Evolutionary conservation across 2,113 vertebrate species (phyloP), one percentile per base, ranked within the genome.

Genomic region (Hoplias malabaricus): DNA sequence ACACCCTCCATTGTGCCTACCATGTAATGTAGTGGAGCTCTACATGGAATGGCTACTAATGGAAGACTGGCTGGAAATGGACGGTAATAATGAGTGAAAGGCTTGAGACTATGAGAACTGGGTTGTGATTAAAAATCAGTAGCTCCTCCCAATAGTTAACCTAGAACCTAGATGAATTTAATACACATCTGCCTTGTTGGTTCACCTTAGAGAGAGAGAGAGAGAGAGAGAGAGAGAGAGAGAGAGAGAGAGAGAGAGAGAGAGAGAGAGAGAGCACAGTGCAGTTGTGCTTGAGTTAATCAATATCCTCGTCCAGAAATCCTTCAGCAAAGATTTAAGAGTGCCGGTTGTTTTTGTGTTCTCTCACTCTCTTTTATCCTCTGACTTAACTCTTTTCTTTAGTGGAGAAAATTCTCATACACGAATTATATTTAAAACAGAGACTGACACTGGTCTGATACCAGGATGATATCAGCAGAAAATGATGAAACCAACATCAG

Each of bases 1-100:
- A 11, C 9, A 3, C 33, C 9, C 62, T 25, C 65, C 21, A 14
- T n/a, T 54, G 38, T 38, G 43, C 61, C 21, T 31, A 34, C 46
- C 48, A n/a, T 54, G 40, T 38, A 53, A 36, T 65, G 61, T 50
- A 66, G 46, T 65, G 43, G 25, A 53, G 23, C 54, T 67, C 25
- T 29, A 59, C 23, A 50, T 38, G 59, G 38, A 38, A 21, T 66
- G 46, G 57, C 29, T 33, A 34, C 57, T 14, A 63, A 23, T 40
- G 9, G 29, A 48, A 25, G 73, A 66, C 29, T 19, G 43, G 23
- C 9, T 29, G 16, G 21, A 50, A 25, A n/a, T 5, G 19, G 16
- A 21, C 21, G 4, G 48, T 53, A n/a, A 53, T 29, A 9, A 23
- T 16, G 14, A 33, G 29, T 34, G 29, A 34, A 12, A 33, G 21